Conservation (phyloP, 2,888 invertebrate genomes). For the Synergus itoensis region DNA sequence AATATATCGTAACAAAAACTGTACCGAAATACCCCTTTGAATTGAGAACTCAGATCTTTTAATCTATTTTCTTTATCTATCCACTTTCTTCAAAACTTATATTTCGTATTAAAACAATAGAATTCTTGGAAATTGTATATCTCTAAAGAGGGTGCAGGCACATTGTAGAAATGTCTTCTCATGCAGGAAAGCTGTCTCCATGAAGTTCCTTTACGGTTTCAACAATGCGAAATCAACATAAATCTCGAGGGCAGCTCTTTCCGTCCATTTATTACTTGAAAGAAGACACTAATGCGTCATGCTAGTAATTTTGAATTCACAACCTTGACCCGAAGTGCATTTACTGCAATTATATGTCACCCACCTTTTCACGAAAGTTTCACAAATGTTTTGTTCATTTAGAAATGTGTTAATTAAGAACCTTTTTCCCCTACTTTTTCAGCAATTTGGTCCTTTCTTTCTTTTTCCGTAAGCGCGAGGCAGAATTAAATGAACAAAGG, state of each 20-base stretch:
- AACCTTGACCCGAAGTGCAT: slow-evolving; percentile 47
- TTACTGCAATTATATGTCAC: slow-evolving; percentile 1
- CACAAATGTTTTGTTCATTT: background rate
- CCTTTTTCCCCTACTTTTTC: background rate
- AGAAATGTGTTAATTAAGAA: background rate
- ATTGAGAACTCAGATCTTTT: background rate
- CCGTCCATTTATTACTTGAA: slow-evolving; percentile 39
- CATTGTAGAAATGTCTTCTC: slow-evolving; percentile 26
- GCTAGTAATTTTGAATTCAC: slow-evolving; percentile 48
- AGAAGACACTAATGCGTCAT: slow-evolving; percentile 47
- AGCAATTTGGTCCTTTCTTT: background rate
- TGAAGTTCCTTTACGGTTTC: slow-evolving; percentile 11
- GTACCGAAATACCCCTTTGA: background rate
- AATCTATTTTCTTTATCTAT: background rate
- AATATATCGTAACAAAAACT: background rate
- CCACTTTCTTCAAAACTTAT: no score
- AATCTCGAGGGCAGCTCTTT: slow-evolving; percentile 47
- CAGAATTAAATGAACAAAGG: slow-evolving; percentile 10
- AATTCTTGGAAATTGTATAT: background rate
- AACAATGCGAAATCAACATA: slow-evolving; percentile 58
- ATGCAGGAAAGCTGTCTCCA: slow-evolving; percentile 23
- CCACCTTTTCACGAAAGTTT: background rate
- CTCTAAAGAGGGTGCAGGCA: background rate
- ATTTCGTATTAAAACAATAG: background rate
- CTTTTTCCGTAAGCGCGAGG: background rate